Conservation (phyloP, 30 jellyfish, hydroid and myxozoan species). For the Cassiopea andromeda region DNA sequence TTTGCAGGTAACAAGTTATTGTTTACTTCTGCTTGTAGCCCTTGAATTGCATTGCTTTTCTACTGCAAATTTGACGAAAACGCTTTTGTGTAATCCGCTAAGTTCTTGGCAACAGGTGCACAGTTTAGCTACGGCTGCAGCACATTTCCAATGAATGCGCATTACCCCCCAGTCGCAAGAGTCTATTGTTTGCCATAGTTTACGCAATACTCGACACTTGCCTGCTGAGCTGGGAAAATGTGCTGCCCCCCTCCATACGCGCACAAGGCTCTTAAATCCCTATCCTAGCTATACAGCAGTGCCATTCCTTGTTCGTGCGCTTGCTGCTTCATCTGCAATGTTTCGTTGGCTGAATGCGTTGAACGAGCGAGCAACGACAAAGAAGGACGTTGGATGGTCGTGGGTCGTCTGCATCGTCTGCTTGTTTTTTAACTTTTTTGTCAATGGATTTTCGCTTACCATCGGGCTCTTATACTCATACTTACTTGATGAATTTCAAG, state of each 20-base stretch:
- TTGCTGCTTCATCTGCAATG: background rate
- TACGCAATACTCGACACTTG: background rate
- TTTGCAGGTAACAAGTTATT: too few relatives aligned
- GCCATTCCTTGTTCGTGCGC: too few relatives aligned
- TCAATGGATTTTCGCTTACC: slow-evolving; percentile 30
- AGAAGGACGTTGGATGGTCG: slow-evolving; percentile 37
- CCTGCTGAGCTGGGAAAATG: background rate
- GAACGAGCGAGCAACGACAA: slow-evolving; percentile 8
- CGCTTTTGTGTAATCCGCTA: too few relatives aligned
- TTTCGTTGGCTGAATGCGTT: slow-evolving; percentile 11
- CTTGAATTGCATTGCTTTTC: too few relatives aligned
- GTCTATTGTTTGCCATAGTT: background rate
- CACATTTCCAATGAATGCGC: background rate
- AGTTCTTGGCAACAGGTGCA: too few relatives aligned
- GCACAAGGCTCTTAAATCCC: too few relatives aligned
- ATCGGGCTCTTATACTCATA: slow-evolving; percentile 25
- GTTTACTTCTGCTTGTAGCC: too few relatives aligned
- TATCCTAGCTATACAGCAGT: too few relatives aligned
- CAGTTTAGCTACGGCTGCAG: background rate
- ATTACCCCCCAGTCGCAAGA: background rate
- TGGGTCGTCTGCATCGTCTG: slow-evolving; percentile 27
- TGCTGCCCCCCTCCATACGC: background rate
- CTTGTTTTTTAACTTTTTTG: slow-evolving; percentile 1
- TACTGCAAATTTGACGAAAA: too few relatives aligned
- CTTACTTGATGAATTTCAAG: slow-evolving; percentile 12